phyloP scores from a whole-genome alignment of 2,113 vertebrate species.

The Galeopterus variegatus region DNA sequence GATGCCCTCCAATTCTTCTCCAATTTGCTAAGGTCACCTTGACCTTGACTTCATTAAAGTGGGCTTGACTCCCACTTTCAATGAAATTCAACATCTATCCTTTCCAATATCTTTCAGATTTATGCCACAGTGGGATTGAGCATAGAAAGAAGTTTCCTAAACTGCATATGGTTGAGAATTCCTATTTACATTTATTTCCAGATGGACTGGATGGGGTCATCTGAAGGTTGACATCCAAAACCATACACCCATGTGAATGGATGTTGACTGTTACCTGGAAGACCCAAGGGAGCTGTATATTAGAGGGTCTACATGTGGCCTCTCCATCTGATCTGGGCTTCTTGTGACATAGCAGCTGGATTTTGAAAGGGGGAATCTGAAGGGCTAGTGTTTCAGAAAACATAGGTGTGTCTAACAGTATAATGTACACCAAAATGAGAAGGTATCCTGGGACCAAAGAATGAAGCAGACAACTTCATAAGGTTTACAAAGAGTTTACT shows the following conservation, averaged over 20 bases:
- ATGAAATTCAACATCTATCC: neutral
- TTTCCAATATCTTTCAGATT: neutral
- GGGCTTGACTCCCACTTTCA: neutral
- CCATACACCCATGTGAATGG: neutral
- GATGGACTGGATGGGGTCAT: neutral
- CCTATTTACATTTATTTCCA: neutral
- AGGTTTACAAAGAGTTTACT: no score
- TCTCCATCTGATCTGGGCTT: neutral
- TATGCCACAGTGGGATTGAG: neutral
- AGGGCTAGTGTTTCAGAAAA: neutral
- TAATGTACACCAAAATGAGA: no score
- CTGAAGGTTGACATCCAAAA: neutral
- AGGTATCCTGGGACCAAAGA: no score
- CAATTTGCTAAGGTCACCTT: neutral
- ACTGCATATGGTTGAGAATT: neutral
- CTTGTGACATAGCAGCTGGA: neutral
- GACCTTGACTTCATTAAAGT: neutral
- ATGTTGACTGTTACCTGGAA: neutral
- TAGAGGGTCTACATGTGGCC: neutral
- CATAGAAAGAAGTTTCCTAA: no score
- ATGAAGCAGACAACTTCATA: no score
- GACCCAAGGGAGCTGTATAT: no score
- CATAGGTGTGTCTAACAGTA: no score
- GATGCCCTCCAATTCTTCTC: neutral
- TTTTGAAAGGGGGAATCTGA: neutral